These are phyloP conservation scores for Pogonus chalceus DNA, from an alignment of 1,140 invertebrate species.

Conservation along the genomic window DNA sequence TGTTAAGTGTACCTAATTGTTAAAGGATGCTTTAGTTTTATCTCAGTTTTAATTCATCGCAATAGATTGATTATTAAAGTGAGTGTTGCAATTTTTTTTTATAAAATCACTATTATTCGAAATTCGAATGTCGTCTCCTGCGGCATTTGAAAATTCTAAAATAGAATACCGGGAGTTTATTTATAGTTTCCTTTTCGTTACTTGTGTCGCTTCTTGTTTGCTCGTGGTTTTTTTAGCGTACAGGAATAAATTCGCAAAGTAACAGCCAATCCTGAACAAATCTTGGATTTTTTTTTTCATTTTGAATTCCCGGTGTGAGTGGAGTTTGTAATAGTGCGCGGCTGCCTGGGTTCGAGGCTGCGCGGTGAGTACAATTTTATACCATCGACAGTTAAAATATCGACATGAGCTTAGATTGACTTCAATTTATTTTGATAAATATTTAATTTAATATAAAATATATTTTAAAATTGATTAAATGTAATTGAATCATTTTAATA, in stretches of 20 bases:
- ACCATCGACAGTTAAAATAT: too few species aligned
- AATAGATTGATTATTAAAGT: neutral
- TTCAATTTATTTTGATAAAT: too few species aligned
- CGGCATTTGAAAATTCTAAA: conserved; percentile 2
- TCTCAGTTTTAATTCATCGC: neutral
- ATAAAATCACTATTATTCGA: too few species aligned
- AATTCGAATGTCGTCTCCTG: neutral
- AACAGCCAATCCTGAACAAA: neutral
- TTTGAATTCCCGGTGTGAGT: neutral
- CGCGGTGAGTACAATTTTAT: too few species aligned
- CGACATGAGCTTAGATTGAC: too few species aligned
- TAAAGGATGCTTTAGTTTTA: neutral
- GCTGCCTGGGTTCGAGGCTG: neutral
- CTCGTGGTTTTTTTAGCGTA: neutral
- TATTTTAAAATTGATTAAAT: too few species aligned
- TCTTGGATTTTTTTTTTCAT: neutral
- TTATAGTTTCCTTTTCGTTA: conserved; percentile 26
- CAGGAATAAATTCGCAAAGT: conserved; percentile 1
- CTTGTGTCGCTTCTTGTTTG: conserved; percentile 3
- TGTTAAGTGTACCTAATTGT: conserved; percentile 4
- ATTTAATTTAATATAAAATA: too few species aligned
- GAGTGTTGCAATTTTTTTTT: neutral
- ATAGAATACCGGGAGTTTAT: conserved; percentile 13
- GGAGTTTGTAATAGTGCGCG: conserved; percentile 1
- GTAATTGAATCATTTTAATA: too few species aligned